Evolutionary conservation across 2,797 vertebrate species (phyloP), one percentile per base, ranked within the genome.

Genomic region (Halcyon chelicuti): DNA sequence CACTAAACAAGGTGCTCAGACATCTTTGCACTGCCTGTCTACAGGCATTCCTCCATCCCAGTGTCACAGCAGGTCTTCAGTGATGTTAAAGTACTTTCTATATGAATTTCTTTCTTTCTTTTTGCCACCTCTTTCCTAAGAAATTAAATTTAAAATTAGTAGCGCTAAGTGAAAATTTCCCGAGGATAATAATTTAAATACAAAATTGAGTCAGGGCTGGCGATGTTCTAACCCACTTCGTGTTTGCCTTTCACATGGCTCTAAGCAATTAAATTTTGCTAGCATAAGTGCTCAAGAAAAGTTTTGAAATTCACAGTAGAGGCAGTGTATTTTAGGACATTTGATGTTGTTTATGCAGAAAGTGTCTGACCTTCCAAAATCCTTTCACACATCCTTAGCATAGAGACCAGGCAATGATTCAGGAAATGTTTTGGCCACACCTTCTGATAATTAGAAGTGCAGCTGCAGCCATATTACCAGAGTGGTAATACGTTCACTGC

Each of bases 311-410:
- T 88, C 70, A 76, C 55, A 66, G 73, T 33, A 75, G 19, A 77
- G 40, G 6, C 10, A 65, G 54, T 5, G 2, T 52, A 70, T 88
- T 93, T 94, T 81, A 86, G 76, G 76, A 66, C 47, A 49, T 78
- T 77, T 42, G 16, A 7, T 62, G 66, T 42, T 93, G n/a, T 90
- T 93, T 91, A 62, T 5, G 1, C 40, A 83, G 26, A 79, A 89
- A 54, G 31, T 26, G 29, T 77, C 44, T 91, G 93, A 95, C 93
- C 87, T 95, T 93, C 89, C 62, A 94, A 95, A 95, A 81, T 86
- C 58, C 58, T 88, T 95, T 94, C 82, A 91, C 46, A 86, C 62
- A 60, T 91, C 87, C 60, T 95, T 86, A 94, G 66, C 3, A 0
- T 33, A 73, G 82, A 91, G 75, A 65, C 22, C 39, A 78, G 58